Conservation (phyloP, 2,888 invertebrate species). For the Cyclophora albipunctata region DNA sequence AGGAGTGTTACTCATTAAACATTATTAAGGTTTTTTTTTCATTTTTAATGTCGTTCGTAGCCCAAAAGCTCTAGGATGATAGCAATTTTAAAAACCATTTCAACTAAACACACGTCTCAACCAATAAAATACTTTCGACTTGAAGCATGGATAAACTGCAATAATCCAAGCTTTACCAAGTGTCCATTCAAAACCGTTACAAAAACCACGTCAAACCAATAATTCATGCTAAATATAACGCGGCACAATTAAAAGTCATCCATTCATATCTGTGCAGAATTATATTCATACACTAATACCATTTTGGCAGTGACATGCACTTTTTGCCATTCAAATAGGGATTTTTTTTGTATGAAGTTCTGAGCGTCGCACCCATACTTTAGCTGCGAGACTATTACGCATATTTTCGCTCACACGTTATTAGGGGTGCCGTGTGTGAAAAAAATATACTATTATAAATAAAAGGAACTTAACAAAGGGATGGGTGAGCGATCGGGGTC, state of each 20-base stretch:
- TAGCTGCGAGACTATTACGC: constrained; percentile 55
- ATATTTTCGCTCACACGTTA: constrained; percentile 71
- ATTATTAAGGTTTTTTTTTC: no score
- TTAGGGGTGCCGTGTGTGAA: constrained; percentile 73
- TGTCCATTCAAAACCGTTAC: constrained; percentile 19
- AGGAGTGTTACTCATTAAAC: no score
- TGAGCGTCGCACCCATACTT: constrained; percentile 34
- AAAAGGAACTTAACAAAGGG: constrained; percentile 68
- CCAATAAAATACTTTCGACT: no score
- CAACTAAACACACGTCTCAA: no score
- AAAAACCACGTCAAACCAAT: constrained; percentile 68
- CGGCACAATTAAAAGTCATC: constrained; percentile 72
- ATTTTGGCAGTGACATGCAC: constrained; percentile 72
- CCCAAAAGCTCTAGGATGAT: no score
- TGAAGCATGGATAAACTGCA: no score
- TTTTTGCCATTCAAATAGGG: constrained; percentile 74
- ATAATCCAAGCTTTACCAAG: constrained; percentile 8
- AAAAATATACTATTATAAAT: constrained; percentile 74
- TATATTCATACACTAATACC: constrained; percentile 71
- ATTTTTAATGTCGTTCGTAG: no score
- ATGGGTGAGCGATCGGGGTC: constrained; percentile 74
- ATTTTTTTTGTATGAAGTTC: constrained; percentile 56
- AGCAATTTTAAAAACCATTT: no score
- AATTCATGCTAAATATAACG: constrained; percentile 73
- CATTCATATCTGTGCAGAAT: constrained; percentile 67